Evolutionary conservation across 2,113 vertebrate genomes (phyloP).

Genomic region (Charadrius vociferus): DNA sequence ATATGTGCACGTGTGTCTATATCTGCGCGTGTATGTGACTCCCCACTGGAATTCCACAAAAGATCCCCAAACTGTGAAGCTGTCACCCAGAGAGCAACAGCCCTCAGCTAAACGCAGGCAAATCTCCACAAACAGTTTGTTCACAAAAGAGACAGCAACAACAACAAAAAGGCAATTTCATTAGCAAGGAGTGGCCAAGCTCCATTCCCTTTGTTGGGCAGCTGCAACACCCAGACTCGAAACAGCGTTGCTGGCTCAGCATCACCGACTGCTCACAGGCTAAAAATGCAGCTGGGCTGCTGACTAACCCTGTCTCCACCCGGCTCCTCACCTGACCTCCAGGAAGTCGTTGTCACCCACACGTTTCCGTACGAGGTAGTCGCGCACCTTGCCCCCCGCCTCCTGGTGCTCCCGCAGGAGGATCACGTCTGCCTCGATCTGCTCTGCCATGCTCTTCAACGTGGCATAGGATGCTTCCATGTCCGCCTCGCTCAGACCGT

Average conservation of each 20-base stretch:
- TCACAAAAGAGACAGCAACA: neutral
- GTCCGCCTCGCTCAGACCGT: conserved; percentile 91
- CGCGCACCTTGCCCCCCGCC: conserved; percentile 88
- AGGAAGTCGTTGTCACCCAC: conserved; percentile 98
- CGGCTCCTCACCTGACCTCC: conserved; percentile 92
- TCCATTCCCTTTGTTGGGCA: neutral
- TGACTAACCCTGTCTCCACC: conserved; percentile 29
- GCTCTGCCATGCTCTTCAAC: conserved; percentile 92
- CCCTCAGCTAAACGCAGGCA: neutral
- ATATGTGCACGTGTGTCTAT: no score
- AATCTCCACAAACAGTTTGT: neutral
- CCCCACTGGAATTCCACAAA: neutral
- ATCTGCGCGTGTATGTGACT: no score
- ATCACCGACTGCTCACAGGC: neutral
- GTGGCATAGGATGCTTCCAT: conserved; percentile 97
- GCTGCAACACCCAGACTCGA: neutral
- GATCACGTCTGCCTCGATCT: conserved; percentile 92
- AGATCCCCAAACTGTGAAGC: neutral
- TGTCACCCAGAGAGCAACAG: neutral
- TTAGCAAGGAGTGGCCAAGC: conserved; percentile 36
- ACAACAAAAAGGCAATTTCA: neutral
- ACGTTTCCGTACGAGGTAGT: conserved; percentile 92
- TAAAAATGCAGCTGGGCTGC: conserved; percentile 38
- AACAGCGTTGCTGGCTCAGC: conserved; percentile 31
- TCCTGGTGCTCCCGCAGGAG: conserved; percentile 90